A percentile compares a stretch with the other conserved stretches of the same genome.
These are phyloP conservation scores for Odocoileus virginianus DNA, from an alignment of 2,113 vertebrate genomes.

Conservation along the genomic window DNA sequence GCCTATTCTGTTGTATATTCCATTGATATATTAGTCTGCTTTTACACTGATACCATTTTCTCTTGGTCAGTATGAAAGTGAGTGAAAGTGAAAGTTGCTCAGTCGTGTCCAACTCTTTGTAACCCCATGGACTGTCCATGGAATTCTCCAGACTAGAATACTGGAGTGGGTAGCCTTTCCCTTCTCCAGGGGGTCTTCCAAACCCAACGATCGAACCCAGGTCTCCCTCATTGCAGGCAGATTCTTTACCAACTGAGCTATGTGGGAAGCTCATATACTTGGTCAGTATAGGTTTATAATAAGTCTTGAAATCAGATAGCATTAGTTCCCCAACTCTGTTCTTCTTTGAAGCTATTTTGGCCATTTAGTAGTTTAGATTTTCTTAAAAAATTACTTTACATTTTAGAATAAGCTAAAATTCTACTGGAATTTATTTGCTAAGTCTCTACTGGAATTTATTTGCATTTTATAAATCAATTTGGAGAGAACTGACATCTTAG, in stretches of 20 bases:
- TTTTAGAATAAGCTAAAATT: neutral
- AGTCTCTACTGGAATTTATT: neutral
- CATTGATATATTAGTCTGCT: neutral
- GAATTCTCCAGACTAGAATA: neutral
- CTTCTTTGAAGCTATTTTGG: neutral
- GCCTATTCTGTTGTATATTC: neutral
- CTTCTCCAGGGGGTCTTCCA: neutral
- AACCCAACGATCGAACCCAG: neutral
- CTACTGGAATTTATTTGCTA: neutral
- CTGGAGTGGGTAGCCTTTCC: neutral
- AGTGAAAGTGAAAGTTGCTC: neutral
- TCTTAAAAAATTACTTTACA: neutral
- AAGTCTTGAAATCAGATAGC: neutral
- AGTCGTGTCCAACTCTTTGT: neutral
- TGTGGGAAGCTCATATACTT: neutral
- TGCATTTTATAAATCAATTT: neutral
- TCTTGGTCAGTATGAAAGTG: neutral
- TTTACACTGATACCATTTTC: neutral
- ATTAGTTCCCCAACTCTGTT: neutral
- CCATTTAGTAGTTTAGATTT: neutral
- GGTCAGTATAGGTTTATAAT: neutral
- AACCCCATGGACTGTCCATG: neutral
- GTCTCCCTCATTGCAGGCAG: fast-evolving
- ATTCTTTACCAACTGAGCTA: neutral
- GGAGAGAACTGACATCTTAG: neutral